phyloP scores from a whole-genome alignment of 2,888 invertebrate species.

The Stenchaetothrips biformis region DNA sequence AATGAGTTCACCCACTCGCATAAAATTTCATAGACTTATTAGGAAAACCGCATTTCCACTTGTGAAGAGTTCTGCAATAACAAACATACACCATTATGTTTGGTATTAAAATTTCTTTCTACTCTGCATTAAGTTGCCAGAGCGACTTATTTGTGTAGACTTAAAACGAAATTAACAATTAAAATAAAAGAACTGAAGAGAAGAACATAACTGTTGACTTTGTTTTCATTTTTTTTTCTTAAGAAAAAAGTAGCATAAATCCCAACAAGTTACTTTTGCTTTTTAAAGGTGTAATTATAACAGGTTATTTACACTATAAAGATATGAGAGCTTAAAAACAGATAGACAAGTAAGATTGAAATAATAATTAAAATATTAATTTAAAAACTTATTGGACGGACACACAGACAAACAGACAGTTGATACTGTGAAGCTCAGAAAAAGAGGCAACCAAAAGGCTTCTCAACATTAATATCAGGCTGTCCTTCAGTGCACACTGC shows the following conservation, averaged over 20 bases:
- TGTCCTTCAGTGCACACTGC: conserved; percentile 4
- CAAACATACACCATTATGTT: conserved; percentile 17
- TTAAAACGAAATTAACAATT: conserved; percentile 22
- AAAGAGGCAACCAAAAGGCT: conserved; percentile 9
- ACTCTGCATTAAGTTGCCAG: background rate
- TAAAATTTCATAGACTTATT: background rate
- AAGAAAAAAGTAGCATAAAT: conserved; percentile 17
- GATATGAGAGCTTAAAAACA: conserved; percentile 25
- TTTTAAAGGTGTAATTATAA: conserved; percentile 18
- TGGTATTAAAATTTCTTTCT: background rate
- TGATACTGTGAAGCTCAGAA: conserved; percentile 20
- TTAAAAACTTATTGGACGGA: conserved; percentile 14
- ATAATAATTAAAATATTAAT: conserved; percentile 15
- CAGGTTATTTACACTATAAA: conserved; percentile 18
- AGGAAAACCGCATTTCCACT: background rate
- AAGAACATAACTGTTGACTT: conserved; percentile 11
- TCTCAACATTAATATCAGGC: conserved; percentile 21
- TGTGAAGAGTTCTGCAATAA: background rate
- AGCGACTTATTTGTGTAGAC: conserved; percentile 16
- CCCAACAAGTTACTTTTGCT: conserved; percentile 22
- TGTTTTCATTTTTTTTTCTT: conserved; percentile 4
- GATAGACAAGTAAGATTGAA: conserved; percentile 22
- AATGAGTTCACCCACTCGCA: background rate
- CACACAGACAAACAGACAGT: conserved; percentile 22
- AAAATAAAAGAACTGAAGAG: conserved; percentile 21